Conservation (phyloP, 2,113 vertebrate species). For the Capreolus pygargus region DNA sequence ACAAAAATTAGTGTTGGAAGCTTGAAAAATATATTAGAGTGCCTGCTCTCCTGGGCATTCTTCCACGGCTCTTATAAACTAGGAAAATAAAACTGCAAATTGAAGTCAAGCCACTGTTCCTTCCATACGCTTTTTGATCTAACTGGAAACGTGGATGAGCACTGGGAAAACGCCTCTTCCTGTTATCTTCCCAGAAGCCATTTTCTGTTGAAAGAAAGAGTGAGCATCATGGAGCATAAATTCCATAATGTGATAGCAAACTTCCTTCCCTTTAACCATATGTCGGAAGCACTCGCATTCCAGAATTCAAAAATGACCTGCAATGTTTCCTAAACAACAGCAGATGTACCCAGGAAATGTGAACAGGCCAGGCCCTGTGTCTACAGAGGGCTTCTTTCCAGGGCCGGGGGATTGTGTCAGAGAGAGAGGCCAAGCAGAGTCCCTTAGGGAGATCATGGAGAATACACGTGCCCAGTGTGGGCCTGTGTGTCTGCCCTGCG, state of each 20-base stretch:
- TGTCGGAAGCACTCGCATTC: background rate
- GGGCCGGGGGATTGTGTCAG: rapidly evolving
- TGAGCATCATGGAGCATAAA: background rate
- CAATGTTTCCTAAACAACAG: background rate
- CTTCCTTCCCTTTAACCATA: background rate
- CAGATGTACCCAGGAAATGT: background rate
- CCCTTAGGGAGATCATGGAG: rapidly evolving
- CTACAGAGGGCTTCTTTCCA: background rate
- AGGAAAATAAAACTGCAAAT: background rate
- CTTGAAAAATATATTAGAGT: background rate
- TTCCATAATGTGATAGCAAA: background rate
- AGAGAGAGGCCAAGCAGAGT: background rate
- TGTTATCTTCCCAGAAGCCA: background rate
- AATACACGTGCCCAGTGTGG: rapidly evolving
- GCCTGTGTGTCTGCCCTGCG: background rate
- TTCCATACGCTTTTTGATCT: background rate
- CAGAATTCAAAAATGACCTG: background rate
- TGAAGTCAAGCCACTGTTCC: background rate
- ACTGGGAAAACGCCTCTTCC: background rate
- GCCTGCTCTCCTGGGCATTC: background rate
- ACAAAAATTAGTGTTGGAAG: background rate
- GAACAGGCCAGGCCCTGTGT: background rate
- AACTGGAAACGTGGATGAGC: background rate
- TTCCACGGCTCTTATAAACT: background rate
- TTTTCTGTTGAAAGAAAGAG: background rate